Conservation (phyloP, 2,113 vertebrate species). For the Siphamia tubifer region DNA sequence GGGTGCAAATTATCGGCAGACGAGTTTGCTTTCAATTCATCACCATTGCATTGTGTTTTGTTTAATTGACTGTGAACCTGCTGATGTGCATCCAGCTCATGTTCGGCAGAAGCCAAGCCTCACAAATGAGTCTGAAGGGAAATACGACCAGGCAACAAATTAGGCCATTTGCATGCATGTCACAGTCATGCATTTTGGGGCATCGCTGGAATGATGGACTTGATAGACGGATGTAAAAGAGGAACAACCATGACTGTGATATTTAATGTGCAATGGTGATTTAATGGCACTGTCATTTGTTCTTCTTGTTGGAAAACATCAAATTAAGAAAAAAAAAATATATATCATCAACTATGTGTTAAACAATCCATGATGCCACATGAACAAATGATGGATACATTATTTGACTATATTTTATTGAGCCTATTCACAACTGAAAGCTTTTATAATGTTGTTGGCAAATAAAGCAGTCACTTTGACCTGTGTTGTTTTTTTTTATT, state of each 20-base stretch:
- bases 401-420: too few species aligned
- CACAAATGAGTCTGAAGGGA: constrained; percentile 67
- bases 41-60: constrained; percentile 65
- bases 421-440: neutral
- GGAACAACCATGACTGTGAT: constrained; percentile 11
- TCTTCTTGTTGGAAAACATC: neutral
- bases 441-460: too few species aligned
- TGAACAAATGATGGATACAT: too few species aligned
- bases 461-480: neutral
- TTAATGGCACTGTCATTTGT: constrained; percentile 1
- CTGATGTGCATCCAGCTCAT: constrained; percentile 66
- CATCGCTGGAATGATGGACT: constrained; percentile 47
- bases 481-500: neutral
- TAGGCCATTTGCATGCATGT: constrained; percentile 60
- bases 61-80: constrained; percentile 76
- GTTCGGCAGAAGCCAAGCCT: constrained; percentile 60
- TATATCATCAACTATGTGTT: too few species aligned
- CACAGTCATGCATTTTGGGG: constrained; percentile 37
- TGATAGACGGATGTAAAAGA: constrained; percentile 40
- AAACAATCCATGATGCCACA: too few species aligned
- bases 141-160: constrained; percentile 65
- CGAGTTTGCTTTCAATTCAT: constrained; percentile 66
- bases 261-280: too few species aligned
- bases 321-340: too few species aligned
- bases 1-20: constrained; percentile 69